A percentile compares a stretch with the other conserved stretches of the same genome.
Evolutionary conservation across 2,888 invertebrate genomes (phyloP).

Genomic region (Diarsia brunnea): DNA sequence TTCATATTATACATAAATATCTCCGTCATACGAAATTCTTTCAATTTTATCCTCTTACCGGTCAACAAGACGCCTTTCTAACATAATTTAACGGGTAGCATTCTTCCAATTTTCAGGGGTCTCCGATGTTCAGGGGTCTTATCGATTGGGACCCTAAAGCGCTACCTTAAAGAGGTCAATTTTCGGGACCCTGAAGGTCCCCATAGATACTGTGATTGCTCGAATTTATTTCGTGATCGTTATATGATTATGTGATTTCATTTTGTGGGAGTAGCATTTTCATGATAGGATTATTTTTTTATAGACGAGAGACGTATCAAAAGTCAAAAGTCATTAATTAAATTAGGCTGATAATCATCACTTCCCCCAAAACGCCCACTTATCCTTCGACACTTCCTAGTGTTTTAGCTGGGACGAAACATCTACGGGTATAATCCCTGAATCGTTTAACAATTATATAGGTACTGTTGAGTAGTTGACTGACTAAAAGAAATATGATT

Average conservation of each 20-base stretch:
- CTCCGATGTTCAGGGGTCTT: slow-evolving; percentile 25
- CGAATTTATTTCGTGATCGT: slow-evolving; percentile 49
- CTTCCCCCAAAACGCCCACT: too few relatives aligned
- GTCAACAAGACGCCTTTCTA: slow-evolving; percentile 15
- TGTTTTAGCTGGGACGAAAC: too few relatives aligned
- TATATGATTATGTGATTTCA: slow-evolving; percentile 25
- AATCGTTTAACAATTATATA: neutral
- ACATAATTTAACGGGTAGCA: slow-evolving; percentile 43
- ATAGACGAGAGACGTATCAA: neutral
- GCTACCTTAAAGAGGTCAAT: slow-evolving; percentile 37
- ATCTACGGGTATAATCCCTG: neutral
- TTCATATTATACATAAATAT: neutral
- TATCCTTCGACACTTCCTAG: too few relatives aligned
- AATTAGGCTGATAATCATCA: too few relatives aligned
- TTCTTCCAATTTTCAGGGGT: slow-evolving; percentile 46
- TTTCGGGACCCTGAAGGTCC: slow-evolving; percentile 38
- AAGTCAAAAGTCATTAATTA: too few relatives aligned
- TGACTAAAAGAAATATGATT: too few relatives aligned
- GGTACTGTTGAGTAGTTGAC: too few relatives aligned
- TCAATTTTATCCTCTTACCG: slow-evolving; percentile 8
- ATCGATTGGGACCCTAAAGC: slow-evolving; percentile 48
- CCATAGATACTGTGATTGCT: slow-evolving; percentile 43
- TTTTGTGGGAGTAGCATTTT: neutral
- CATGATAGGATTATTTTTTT: neutral
- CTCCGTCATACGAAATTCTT: neutral